A percentile compares a stretch with the other conserved stretches of the same genome.
phyloP scores from a whole-genome alignment of 2,113 vertebrate genomes.

The Xiphophorus couchianus region DNA sequence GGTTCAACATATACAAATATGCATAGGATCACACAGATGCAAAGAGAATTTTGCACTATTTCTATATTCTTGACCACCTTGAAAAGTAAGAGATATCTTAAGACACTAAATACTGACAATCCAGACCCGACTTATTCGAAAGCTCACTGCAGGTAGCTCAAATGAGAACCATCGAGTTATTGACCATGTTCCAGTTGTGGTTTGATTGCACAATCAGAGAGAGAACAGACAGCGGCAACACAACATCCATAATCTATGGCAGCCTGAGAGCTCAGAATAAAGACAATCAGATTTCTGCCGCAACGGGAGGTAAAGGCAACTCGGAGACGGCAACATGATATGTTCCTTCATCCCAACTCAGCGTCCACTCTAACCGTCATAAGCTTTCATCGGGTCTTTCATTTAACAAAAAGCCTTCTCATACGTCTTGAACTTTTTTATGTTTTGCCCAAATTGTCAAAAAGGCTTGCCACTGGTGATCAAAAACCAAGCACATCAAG shows the following conservation, averaged over 20 bases:
- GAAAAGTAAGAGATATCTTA: too few species aligned
- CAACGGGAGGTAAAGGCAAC: neutral
- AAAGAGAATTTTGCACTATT: too few species aligned
- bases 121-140: neutral
- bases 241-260: conserved; percentile 64
- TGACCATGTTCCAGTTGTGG: conserved; percentile 28
- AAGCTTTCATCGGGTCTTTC: neutral
- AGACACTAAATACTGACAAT: neutral
- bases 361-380: neutral
- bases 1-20: neutral
- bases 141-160: neutral
- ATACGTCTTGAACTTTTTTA: neutral
- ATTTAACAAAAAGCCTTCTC: neutral
- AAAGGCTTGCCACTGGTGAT: too few species aligned
- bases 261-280: conserved; percentile 29
- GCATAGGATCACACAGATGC: neutral
- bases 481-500: too few species aligned
- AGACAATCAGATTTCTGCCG: conserved; percentile 21
- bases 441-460: too few species aligned
- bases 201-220: conserved; percentile 14
- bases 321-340: neutral
- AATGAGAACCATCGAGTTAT: conserved; percentile 26
- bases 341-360: neutral
- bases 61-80: too few species aligned
- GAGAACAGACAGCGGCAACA: conserved; percentile 26